Percentiles rank a stretch among this genome's conserved stretches.
phyloP scores from a whole-genome alignment of 1,140 invertebrate species.

The Drosophila pectinifera region DNA sequence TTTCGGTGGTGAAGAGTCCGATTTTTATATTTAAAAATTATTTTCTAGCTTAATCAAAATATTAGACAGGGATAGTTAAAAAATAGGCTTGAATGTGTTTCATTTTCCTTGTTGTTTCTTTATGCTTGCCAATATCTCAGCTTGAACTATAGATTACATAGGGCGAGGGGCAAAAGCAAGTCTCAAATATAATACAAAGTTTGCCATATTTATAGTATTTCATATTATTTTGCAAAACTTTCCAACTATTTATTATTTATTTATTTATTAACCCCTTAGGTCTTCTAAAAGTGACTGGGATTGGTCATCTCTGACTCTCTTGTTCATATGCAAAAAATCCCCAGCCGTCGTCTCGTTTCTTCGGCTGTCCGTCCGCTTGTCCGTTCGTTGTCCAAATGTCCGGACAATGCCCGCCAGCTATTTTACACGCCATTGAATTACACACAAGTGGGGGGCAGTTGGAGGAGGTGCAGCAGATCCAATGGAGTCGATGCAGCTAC shows the following conservation, averaged over 20 bases:
- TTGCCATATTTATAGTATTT: neutral
- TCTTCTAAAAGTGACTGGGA: neutral
- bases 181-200: neutral
- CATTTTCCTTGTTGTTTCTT: no score
- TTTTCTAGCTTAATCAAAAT: no score
- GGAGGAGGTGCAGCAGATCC: conserved; percentile 18
- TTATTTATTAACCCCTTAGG: neutral
- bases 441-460: conserved; percentile 54
- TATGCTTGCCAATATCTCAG: neutral
- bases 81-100: no score
- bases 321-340: conserved; percentile 31
- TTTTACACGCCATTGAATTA: conserved; percentile 80
- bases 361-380: conserved; percentile 16
- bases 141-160: neutral
- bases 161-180: neutral
- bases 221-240: neutral
- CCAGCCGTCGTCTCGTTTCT: conserved; percentile 42
- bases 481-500: conserved; percentile 12
- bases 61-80: no score
- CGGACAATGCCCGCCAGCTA: conserved; percentile 69
- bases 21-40: no score
- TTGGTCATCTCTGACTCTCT: conserved; percentile 50
- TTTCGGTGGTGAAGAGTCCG: no score
- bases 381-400: conserved; percentile 27
- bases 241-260: no score